Percentiles rank a stretch among this genome's conserved stretches.
These are phyloP conservation scores for Caenorhabditis sulstoni DNA, from an alignment of 2,888 invertebrate genomes.

Conservation along the genomic window DNA sequence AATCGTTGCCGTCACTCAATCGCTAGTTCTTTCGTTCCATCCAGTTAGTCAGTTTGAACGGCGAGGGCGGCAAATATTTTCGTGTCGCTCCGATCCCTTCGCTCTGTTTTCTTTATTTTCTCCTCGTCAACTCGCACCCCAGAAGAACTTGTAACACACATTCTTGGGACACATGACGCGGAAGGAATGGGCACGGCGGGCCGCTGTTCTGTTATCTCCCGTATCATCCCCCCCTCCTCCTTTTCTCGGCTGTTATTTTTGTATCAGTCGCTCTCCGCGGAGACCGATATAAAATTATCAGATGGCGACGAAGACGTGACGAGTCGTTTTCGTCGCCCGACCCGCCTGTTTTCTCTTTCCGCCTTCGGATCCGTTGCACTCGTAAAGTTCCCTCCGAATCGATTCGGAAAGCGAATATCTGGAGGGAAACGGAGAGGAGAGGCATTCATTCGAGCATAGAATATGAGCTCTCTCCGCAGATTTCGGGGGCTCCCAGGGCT, in stretches of 20 bases:
- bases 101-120: slow-evolving; percentile 2
- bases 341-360: no score
- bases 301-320: no score
- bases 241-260: no score
- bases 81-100: neutral
- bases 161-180: no score
- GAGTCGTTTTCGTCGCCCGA: no score
- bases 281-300: no score
- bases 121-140: no score
- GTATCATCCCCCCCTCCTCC: no score
- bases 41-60: slow-evolving; percentile 5
- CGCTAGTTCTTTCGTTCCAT: slow-evolving; percentile 7
- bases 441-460: slow-evolving; percentile 15
- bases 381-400: neutral
- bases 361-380: neutral
- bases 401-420: neutral
- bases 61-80: slow-evolving; percentile 1
- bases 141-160: no score
- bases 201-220: no score
- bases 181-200: no score
- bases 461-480: slow-evolving; percentile 2
- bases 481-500: neutral
- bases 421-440: neutral
- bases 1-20: slow-evolving; percentile 1
- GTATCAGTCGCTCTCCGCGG: no score